Evolutionary conservation across 2,888 invertebrate species (phyloP).

Genomic region (Stenotaenia linearis): DNA sequence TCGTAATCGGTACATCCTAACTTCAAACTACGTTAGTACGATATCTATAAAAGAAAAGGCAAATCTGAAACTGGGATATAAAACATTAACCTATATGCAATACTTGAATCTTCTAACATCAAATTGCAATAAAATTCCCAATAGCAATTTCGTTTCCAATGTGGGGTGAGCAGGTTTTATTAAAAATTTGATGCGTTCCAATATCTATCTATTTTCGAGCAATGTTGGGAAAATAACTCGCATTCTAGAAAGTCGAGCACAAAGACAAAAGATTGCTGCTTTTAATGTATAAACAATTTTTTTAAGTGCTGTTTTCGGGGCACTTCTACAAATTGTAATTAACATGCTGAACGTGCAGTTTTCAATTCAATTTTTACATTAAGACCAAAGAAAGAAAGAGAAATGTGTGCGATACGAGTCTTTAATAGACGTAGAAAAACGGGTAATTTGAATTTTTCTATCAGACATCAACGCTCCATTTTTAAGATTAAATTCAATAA

Average conservation of each 20-base stretch:
- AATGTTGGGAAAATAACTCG: background rate
- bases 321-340: too few relatives aligned
- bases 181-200: conserved; percentile 21
- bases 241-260: background rate
- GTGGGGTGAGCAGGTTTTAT: background rate
- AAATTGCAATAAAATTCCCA: background rate
- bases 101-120: background rate
- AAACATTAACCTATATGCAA: background rate
- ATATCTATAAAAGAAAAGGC: too few relatives aligned
- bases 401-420: background rate
- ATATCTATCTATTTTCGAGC: background rate
- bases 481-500: background rate
- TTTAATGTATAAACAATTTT: background rate
- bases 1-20: background rate
- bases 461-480: background rate
- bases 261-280: background rate
- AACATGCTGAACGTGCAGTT: background rate
- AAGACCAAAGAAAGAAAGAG: background rate
- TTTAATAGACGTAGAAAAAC: background rate
- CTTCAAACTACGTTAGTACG: background rate
- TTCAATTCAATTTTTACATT: background rate
- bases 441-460: background rate
- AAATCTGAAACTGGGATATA: background rate
- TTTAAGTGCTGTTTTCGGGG: background rate
- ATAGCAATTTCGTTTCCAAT: conserved; percentile 17